Conservation (phyloP, 2,888 invertebrate species). For the Creontiades dilutus region DNA sequence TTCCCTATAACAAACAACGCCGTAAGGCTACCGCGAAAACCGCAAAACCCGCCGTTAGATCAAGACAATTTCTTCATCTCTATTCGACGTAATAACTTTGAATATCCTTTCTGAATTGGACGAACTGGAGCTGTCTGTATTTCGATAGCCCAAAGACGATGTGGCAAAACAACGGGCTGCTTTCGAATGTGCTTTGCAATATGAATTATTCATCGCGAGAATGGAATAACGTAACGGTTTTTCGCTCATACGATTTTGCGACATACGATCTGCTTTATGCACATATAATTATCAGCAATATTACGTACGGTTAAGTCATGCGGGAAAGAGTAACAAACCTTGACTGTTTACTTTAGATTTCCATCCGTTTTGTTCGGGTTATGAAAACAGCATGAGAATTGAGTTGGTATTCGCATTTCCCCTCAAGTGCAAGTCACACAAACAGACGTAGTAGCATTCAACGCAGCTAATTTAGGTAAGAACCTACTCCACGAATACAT, state of each 20-base stretch:
- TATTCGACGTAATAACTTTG: not conserved
- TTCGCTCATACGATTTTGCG: not conserved
- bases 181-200: not conserved
- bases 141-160: not conserved
- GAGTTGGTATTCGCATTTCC: too few relatives aligned
- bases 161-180: constrained; percentile 15
- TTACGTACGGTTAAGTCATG: too few relatives aligned
- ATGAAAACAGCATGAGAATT: too few relatives aligned
- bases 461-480: too few relatives aligned
- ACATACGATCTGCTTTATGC: too few relatives aligned
- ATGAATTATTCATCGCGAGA: constrained; percentile 22
- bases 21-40: not conserved
- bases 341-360: too few relatives aligned
- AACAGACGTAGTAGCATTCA: too few relatives aligned
- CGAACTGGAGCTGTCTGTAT: not conserved
- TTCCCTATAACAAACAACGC: not conserved
- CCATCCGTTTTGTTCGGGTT: too few relatives aligned
- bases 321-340: too few relatives aligned
- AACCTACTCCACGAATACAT: too few relatives aligned
- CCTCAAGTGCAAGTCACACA: too few relatives aligned
- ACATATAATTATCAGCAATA: too few relatives aligned
- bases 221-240: not conserved
- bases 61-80: not conserved
- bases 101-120: not conserved
- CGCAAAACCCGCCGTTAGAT: constrained; percentile 1